Percentiles rank a stretch among this genome's conserved stretches.
phyloP scores from a whole-genome alignment of 2,797 vertebrate genomes.

The Sciaenops ocellatus region DNA sequence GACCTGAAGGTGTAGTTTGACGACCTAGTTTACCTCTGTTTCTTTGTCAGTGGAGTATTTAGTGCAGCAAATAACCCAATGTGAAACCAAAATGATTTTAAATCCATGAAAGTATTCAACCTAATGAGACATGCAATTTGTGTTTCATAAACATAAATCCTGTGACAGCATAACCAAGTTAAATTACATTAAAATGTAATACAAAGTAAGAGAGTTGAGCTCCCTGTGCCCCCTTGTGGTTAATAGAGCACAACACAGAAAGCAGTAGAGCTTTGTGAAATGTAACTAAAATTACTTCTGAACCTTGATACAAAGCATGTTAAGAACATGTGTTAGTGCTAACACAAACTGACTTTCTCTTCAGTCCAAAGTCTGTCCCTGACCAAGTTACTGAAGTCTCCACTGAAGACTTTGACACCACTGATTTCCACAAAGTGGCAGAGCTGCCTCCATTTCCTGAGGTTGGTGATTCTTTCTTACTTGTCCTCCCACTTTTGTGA shows the following conservation, averaged over 20 bases:
- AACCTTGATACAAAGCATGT: conserved; percentile 1
- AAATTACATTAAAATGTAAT: conserved; percentile 11
- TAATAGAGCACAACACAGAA: conserved; percentile 31
- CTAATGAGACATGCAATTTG: neutral
- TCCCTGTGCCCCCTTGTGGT: conserved; percentile 72
- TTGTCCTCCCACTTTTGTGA: neutral
- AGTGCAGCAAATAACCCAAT: neutral
- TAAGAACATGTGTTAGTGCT: neutral
- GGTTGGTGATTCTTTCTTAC: conserved; percentile 62
- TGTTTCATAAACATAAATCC: conserved; percentile 8
- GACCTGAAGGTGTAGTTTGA: conserved; percentile 19
- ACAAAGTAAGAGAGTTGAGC: conserved; percentile 3
- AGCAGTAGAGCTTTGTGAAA: neutral
- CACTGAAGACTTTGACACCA: conserved; percentile 33
- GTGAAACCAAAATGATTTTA: neutral
- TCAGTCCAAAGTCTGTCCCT: conserved; percentile 41
- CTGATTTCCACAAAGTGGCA: conserved; percentile 27
- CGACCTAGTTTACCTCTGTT: neutral
- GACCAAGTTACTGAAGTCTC: conserved; percentile 45
- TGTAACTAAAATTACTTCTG: neutral
- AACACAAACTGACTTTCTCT: conserved; percentile 7
- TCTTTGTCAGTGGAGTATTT: conserved; percentile 10
- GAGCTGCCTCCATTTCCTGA: conserved; percentile 75
- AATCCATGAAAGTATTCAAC: neutral
- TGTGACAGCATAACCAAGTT: conserved; percentile 3